Conservation (phyloP, 2,113 vertebrate species). For the Pyrgilauda ruficollis region DNA sequence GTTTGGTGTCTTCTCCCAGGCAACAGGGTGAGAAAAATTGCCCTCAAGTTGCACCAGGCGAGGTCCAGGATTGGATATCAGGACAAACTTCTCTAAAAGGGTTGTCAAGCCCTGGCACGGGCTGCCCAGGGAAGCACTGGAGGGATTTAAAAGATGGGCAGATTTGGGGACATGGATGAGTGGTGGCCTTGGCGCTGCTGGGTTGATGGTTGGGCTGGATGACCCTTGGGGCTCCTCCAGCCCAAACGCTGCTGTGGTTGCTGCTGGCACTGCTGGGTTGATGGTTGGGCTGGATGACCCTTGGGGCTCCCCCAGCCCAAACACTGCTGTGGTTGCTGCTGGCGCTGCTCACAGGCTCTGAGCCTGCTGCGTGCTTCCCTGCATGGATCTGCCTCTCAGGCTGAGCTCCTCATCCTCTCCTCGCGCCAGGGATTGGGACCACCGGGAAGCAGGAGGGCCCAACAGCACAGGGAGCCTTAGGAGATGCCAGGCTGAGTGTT, state of each 20-base stretch:
- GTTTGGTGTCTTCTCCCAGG: neutral
- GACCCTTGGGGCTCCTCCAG: too few relatives aligned
- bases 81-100: neutral
- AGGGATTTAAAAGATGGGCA: neutral
- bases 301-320: neutral
- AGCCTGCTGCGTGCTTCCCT: neutral
- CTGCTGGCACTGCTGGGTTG: neutral
- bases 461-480: neutral
- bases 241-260: too few relatives aligned
- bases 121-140: neutral
- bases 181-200: neutral
- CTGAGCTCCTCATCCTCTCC: neutral
- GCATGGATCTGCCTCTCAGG: neutral
- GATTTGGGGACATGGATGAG: neutral
- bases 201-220: too few relatives aligned
- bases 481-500: neutral
- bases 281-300: neutral
- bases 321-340: neutral
- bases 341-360: accelerated
- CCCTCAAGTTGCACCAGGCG: neutral
- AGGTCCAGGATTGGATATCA: neutral
- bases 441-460: neutral
- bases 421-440: neutral
- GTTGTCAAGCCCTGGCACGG: neutral
- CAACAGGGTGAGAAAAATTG: neutral